Evolutionary conservation across 2,888 invertebrate species (phyloP), one percentile per base, ranked within the genome.

Genomic region (Calliscelio sp.): DNA sequence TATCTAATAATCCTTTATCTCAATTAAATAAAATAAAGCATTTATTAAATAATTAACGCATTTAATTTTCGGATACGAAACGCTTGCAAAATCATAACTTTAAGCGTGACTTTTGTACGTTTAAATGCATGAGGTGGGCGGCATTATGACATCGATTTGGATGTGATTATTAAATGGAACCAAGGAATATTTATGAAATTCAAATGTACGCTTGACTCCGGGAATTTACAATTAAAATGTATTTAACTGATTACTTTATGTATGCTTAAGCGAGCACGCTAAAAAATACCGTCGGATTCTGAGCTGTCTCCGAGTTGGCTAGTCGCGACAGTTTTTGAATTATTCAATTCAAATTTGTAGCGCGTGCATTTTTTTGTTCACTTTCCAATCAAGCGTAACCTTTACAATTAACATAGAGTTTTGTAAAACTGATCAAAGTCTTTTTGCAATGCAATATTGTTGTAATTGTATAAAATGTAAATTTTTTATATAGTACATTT

Each of bases 191-290:
- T 68, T 74, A 81, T 81, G 81, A 74, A 74, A 81, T 74, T 68
- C 81, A 74, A 81, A 81, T 81, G 46, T 68, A 53, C 24, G 63
- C 71, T 65, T 68, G 71, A 65, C 65, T 80, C 66, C 28, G 46
- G 16, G 25, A 63, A 73, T 80, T 80, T 80, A 80, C 80, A 80
- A 80, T 80, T 80, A 80, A 80, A 80, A 80, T 80, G 80, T 73
- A 66, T 80, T 65, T 73, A 80, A 73, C 80, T 73, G 80, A 80
- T 80, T 80, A 73, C 66, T 80, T 80, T 73, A 73, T 73, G 80
- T 74, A 74, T 35, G 66, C 74, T 41, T 61, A 59, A 59, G 49
- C 44, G 32, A 65, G 66, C 59, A 59, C 71, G 44, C n/a, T 61
- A 65, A 73, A 80, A 73, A 71, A 71, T 71, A 71, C 22, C 46